Percentiles rank a stretch among this genome's conserved stretches.
Conservation (phyloP, 2,113 vertebrate species). For the Pogonocichla stellata region DNA sequence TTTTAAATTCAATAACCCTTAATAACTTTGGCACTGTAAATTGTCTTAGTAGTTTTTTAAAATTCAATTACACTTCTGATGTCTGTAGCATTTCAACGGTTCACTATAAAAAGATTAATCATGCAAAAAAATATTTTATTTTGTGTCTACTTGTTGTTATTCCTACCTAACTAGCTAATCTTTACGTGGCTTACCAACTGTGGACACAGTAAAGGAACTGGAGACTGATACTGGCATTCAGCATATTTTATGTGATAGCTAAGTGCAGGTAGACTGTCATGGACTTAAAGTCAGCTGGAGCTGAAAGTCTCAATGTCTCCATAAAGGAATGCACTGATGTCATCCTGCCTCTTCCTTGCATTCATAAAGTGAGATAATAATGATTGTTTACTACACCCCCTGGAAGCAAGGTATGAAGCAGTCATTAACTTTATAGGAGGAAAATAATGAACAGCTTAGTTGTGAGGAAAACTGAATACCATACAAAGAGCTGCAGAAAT, state of each 20-base stretch:
- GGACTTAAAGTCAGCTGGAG: background rate
- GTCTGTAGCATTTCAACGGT: background rate
- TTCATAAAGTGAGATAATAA: background rate
- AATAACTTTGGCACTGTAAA: background rate
- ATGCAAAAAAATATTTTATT: background rate
- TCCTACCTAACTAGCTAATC: background rate
- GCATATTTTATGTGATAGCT: background rate
- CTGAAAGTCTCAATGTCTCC: background rate
- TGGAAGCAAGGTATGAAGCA: background rate
- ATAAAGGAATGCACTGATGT: background rate
- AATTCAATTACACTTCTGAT: background rate
- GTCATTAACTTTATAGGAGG: background rate
- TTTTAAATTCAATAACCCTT: background rate
- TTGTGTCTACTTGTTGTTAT: background rate
- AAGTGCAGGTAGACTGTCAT: background rate
- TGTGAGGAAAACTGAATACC: background rate
- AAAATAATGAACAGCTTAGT: background rate
- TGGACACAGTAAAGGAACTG: background rate
- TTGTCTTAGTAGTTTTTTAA: background rate
- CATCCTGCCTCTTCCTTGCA: background rate
- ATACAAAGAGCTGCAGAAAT: background rate
- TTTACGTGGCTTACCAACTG: background rate
- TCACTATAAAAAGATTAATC: background rate
- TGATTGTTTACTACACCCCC: background rate
- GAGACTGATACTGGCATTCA: background rate